Base-by-base conservation (phyloP, 2,113 vertebrate genomes). In the Terrapene triunguis region DNA sequence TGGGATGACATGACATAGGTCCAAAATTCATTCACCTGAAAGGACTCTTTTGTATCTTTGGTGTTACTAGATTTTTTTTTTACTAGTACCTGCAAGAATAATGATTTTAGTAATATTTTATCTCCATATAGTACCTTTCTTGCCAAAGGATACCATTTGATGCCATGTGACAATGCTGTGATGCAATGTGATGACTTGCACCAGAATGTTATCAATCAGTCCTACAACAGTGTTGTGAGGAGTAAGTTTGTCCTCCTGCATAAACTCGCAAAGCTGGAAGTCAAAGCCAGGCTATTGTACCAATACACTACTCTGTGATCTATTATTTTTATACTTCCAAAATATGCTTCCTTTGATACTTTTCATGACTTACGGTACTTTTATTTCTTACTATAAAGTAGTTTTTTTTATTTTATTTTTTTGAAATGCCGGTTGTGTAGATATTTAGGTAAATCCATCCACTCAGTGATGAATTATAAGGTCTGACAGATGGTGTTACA, bases 321-420 rank as follows among this genome's bases (percentile, higher is more conserved):
- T 90, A 79, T 96, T 93, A 88, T 93, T 96, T 90, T 85, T 92
- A 38, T 69, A 38, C 21, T 88, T 91, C 78, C 88, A 86, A 88
- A 91, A 95, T 92, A 84, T 78, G 0, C n/a, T 94, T 5, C 9
- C 93, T 95, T 88, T 95, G 78, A 88, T 91, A 35, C 2, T 83
- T 91, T 96, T 89, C 35, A 48, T 88, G 2, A n/a, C 76, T 89
- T 94, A 72, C 44, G 44, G 44, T 44, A 44, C 2, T 93, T 95
- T 91, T 5, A 9, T 62, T 38, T 89, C 74, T 42, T 96, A 21
- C 13, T 57, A 69, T 59, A 82, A 95, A 88, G 32, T 59, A 10
- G 1, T 84, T 42, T 5, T 92, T 90, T 80, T 54, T 2, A 44
- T 44, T 44, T 44, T 44, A 44, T 47, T 47, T 47, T 47, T 47